Percentiles rank a stretch among this genome's conserved stretches.
Conservation (phyloP, 2,113 vertebrate genomes). For the Anolis sagrei region DNA sequence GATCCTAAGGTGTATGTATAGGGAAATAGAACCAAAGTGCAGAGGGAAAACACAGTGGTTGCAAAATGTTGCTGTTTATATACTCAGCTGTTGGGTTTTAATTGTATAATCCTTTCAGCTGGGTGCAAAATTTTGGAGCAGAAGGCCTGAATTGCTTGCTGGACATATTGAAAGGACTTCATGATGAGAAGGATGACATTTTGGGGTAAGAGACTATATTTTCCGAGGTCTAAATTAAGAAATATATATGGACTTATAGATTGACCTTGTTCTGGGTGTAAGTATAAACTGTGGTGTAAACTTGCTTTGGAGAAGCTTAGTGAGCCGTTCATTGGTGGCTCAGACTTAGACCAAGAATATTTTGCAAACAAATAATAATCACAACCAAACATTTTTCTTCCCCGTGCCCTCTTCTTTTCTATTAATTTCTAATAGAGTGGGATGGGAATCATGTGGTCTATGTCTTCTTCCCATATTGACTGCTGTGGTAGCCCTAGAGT, state of each 20-base stretch:
- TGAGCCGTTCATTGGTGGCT: not conserved
- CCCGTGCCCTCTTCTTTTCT: too few relatives aligned
- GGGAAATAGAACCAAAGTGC: not conserved
- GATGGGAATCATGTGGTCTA: too few relatives aligned
- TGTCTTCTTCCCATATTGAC: too few relatives aligned
- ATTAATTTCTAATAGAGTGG: not conserved
- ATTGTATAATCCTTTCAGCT: conserved; percentile 74
- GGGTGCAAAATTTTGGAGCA: conserved; percentile 91
- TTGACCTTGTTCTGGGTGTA: not conserved
- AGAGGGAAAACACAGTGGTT: conserved; percentile 5
- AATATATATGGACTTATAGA: not conserved
- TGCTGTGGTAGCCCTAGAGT: not conserved
- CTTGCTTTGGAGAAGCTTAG: not conserved
- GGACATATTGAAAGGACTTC: conserved; percentile 81
- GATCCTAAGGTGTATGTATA: not conserved
- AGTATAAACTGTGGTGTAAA: not conserved
- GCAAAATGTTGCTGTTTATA: not conserved
- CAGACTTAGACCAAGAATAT: not conserved
- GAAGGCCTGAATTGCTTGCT: conserved; percentile 86
- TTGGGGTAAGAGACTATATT: conserved; percentile 71
- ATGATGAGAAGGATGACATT: conserved; percentile 85
- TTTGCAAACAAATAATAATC: not conserved
- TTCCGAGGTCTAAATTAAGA: not conserved
- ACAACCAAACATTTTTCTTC: not conserved
- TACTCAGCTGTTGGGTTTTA: conserved; percentile 4